Percentiles rank a stretch among this genome's conserved stretches.
Evolutionary conservation across 2,888 invertebrate species (phyloP).

Genomic region (Ornithoptera priamus): DNA sequence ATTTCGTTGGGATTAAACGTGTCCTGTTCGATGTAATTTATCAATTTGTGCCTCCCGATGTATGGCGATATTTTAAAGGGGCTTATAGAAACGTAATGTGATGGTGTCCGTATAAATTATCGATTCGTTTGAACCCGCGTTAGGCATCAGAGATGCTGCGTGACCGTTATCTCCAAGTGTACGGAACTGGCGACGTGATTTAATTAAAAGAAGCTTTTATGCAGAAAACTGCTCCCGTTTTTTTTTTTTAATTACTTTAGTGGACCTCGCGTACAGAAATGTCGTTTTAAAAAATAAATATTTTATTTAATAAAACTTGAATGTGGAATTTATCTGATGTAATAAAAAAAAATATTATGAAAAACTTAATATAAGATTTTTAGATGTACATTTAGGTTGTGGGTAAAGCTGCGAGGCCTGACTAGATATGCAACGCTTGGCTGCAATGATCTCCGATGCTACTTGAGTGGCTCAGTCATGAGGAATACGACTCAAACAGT

Average conservation of each 20-base stretch:
- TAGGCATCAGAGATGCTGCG: slow-evolving; percentile 19
- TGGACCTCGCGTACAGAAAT: not conserved
- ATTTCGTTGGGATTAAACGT: slow-evolving; percentile 64
- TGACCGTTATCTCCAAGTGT: slow-evolving; percentile 29
- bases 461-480: too few species aligned
- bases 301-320: not conserved
- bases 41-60: slow-evolving; percentile 54
- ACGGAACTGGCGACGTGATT: slow-evolving; percentile 15
- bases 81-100: slow-evolving; percentile 34
- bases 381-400: too few species aligned
- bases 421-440: too few species aligned
- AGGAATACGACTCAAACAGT: too few species aligned
- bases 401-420: too few species aligned
- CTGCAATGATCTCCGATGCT: too few species aligned
- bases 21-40: slow-evolving; percentile 62
- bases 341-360: too few species aligned
- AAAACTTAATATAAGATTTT: too few species aligned
- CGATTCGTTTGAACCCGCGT: slow-evolving; percentile 25
- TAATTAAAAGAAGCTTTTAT: slow-evolving; percentile 30
- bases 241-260: slow-evolving; percentile 1
- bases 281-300: not conserved
- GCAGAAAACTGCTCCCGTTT: slow-evolving; percentile 2
- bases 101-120: slow-evolving; percentile 27
- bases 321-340: too few species aligned
- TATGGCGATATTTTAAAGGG: slow-evolving; percentile 35